phyloP scores from a whole-genome alignment of 2,888 invertebrate species.

The Caenorhabditis zanzibari region DNA sequence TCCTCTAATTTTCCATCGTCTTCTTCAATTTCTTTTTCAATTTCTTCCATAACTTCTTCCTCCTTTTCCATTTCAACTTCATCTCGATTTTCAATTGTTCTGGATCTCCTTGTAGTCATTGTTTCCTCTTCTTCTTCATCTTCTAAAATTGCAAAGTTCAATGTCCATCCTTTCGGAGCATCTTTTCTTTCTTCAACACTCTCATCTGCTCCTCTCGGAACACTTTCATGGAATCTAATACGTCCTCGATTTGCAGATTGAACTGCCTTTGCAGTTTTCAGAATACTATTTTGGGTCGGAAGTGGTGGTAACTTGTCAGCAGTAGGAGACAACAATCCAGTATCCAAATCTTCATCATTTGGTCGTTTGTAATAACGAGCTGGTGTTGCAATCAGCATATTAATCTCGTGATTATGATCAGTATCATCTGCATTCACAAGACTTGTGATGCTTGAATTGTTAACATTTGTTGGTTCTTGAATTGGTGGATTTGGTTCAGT shows the following conservation, averaged over 20 bases:
- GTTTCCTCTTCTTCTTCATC: constrained; percentile 43
- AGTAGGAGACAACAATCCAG: constrained; percentile 16
- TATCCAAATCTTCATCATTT: background rate
- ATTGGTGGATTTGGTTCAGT: background rate
- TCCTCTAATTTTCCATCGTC: background rate
- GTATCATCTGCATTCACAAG: constrained; percentile 1
- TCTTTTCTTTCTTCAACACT: constrained; percentile 8
- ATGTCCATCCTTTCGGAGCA: background rate
- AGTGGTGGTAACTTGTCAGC: background rate
- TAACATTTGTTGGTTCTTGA: background rate
- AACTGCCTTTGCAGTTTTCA: constrained; percentile 40
- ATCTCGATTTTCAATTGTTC: constrained; percentile 8
- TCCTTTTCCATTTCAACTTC: background rate
- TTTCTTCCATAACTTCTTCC: constrained; percentile 7
- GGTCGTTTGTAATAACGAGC: constrained; percentile 43
- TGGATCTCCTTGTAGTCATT: constrained; percentile 18
- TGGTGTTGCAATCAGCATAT: constrained; percentile 25
- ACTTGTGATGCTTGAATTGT: constrained; percentile 24
- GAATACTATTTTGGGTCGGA: constrained; percentile 38
- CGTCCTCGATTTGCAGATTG: constrained; percentile 39
- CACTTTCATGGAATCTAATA: constrained; percentile 41
- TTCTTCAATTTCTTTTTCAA: background rate
- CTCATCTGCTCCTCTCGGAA: constrained; percentile 25
- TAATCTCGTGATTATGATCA: constrained; percentile 12
- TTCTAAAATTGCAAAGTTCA: constrained; percentile 38